Evolutionary conservation across 64 coral and sea anemone species (phyloP), one percentile per base, ranked within the genome.

Genomic region (Montipora cactus): DNA sequence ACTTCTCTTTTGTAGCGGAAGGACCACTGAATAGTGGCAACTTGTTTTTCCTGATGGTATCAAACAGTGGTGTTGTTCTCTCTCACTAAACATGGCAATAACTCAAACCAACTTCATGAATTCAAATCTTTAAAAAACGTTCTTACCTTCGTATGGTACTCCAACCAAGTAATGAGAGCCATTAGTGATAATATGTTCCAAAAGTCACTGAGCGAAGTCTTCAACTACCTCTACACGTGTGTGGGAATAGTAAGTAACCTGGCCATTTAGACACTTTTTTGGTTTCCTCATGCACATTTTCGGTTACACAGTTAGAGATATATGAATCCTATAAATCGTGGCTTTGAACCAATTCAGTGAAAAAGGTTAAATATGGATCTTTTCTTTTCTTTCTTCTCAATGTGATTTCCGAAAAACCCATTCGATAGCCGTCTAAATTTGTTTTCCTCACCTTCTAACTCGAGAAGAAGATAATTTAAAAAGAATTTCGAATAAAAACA

Each of bases 41-140:
- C 46, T 67, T 88, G 52, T 59, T 87, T 79, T 73, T 79, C 73
- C 76, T 47, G 67, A 86, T 95, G 46, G 67, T 73, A 74, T 90
- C 61, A 23, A 87, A 86, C 14, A 95, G 61, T 62, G 87, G 64
- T 9, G 51, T 87, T 82, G 64, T 85, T 67, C 57, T 47, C 66
- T 95, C 18, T 18, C 84, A 95, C 80, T 73, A 73, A 73, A 73
- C 70, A 73, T 73, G 70, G 15, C 19, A 73, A 73, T 73, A 73
- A 73, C 23, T 73, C 70, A 73, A 22, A 73, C 70, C 16, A 73
- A 73, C 70, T 73, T 73, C 70, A n/a, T 73, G 7, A 73, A 55
- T 73, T 73, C 19, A 73, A 73, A 73, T 73, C 70, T 73, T 73
- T 4, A 73, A 73, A 73, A 22, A 22, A 55, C 52, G 70, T 73